Base-by-base conservation (phyloP, 2,797 vertebrate species). In the Hoplostethus atlanticus region DNA sequence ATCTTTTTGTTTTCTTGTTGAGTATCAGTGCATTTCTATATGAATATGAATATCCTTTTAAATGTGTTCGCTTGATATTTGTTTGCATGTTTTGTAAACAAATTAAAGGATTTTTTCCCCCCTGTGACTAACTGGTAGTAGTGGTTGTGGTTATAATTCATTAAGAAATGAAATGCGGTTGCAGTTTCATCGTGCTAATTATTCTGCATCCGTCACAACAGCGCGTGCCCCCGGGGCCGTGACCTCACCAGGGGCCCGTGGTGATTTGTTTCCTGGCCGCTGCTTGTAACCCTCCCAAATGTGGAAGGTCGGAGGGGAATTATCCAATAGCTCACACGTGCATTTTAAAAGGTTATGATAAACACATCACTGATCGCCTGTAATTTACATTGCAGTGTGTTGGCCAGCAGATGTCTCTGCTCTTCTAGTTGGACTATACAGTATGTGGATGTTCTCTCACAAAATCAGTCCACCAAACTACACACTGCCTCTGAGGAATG, bases 31-130 rank as follows among this genome's bases (percentile, higher is more conserved):
- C 62, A 65, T 70, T 76, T 59, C 9, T 78, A 50, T 79, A 46
- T 60, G 25, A 21, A 50, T 79, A 46, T 60, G 25, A 21, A 21
- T 21, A 21, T 21, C 46, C 13, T 21, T 69, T 40, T 21, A 68
- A 69, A 28, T 71, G 16, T 79, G 31, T 54, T 68, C 59, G 76
- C 51, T 76, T 62, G 55, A 74, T 68, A 16, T 81, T 79, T 82
- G 64, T 75, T 83, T 84, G 73, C 80, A 77, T 79, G 68, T 68
- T 66, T 80, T 83, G 57, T 84, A 69, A 89, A 80, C 64, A 77
- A 73, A 89, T 79, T 59, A 85, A 86, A 79, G 12, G 2, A 3
- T 47, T 61, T 66, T 56, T 52, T 51, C 54, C 62, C 47, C 21
- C 21, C 21, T 78, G 59, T 78, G 67, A 66, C 75, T 77, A 25